Base-by-base conservation (phyloP, 2,113 vertebrate genomes). In the Microtus ochrogaster region DNA sequence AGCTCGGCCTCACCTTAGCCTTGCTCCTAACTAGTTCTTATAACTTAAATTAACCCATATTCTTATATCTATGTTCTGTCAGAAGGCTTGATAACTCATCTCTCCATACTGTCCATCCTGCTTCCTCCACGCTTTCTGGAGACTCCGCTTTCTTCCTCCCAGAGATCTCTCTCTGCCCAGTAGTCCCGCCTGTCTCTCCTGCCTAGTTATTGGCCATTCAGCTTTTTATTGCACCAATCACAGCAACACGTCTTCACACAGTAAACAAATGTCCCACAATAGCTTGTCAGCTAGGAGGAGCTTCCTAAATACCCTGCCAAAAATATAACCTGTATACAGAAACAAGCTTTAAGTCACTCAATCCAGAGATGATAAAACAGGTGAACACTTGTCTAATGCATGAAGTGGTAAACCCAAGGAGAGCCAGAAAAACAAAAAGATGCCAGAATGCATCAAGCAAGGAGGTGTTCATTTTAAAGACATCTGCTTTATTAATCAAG, bases 281-380 rank as follows among this genome's bases (percentile, higher is more conserved):
- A 30, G 61, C 47, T 68, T 28, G 79, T 39, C 41, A 96, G 26
- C 76, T 55, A 49, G 33, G 30, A 86, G 93, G 16, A 90, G 3
- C 19, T 58, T 78, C 55, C 61, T 26, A 36, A 22, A 89, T 91
- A 74, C 24, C 13, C n/a, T 13, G 30, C 10, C 78, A 85, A 88
- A 88, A 47, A 49, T 47, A 55, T 44, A 93, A 92, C 12, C 52
- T 90, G 1, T 49, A 30, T 89, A 82, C 39, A 89, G 39, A 94
- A 89, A 85, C 84, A 39, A 61, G 41, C 21, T 90, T 77, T 88
- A 74, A 79, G 49, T 78, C 41, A 86, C 65, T 92, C 58, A 83
- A 9, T 41, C 16, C 41, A 74, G 33, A 68, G 47, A 39, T 94
- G 52, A 78, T 12, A 92, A 87, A 82, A 39, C 44, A 61, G 2